Evolutionary conservation across 2,888 invertebrate species (phyloP), one percentile per base, ranked within the genome.

Genomic region (Euzophera pinguis): DNA sequence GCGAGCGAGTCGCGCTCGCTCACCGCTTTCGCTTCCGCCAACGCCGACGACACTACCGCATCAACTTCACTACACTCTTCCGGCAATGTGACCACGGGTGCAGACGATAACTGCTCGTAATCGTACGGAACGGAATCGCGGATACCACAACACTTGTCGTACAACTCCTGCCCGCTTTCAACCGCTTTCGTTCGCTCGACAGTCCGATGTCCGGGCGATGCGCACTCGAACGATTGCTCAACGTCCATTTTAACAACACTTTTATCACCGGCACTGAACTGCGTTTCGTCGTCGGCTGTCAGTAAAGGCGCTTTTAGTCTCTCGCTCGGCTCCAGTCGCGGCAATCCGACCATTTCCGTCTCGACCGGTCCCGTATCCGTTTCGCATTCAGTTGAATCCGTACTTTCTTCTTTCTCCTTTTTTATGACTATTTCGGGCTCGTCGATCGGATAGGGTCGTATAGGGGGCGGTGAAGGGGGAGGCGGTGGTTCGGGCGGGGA

Each of bases 171-270:
- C 37, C 89, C 74, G 66, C 76, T 78, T 75, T n/a, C 32, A 61
- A 32, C 58, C 50, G 55, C 52, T 87, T 79, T 88, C 88, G 87
- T 85, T 59, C 81, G 66, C 67, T 87, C 87, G 38, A 88, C 88
- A 9, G 85, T 86, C 57, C 88, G 72, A 72, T 88, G 87, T 56
- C 78, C 78, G 47, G 63, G 74, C 43, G 61, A 53, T 3, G 56
- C 54, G 4, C 55, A 51, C 27, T 50, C 56, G 62, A 59, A 62
- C 53, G 61, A 51, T 27, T 57, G 58, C 22, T 66, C 69, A 56
- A 67, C 60, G 29, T 53, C 54, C 14, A 32, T 32, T 32, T 52
- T 37, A 10, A 34, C 41, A 16, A 32, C n/a, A 52, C 34, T 53
- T 45, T 6, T n/a, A 10, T 8, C 53, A 53, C 47, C 35, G 51